phyloP scores from a whole-genome alignment of 1,140 invertebrate genomes.

The Sitobion miscanthi region DNA sequence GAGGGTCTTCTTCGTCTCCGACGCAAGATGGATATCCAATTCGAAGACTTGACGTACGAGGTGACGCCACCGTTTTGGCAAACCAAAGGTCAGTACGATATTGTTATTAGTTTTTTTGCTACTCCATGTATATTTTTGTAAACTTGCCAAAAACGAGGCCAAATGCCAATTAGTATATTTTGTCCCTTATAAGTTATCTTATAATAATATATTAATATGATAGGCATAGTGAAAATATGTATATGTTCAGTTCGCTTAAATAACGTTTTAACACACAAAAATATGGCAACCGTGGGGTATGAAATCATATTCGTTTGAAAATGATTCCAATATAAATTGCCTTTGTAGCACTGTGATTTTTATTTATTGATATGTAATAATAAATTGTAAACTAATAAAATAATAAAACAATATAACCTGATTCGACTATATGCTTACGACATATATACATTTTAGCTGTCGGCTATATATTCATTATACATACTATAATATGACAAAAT shows the following conservation, averaged over 20 bases:
- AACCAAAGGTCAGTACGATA: slow-evolving; percentile 49
- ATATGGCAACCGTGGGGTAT: too few relatives aligned
- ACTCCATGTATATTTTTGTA: not conserved
- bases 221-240: not conserved
- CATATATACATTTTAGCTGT: not conserved
- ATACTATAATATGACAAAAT: not conserved
- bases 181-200: not conserved
- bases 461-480: not conserved
- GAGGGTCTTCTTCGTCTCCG: not conserved
- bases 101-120: not conserved
- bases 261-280: not conserved
- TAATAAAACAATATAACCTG: not conserved
- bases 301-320: not conserved
- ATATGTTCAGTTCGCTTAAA: not conserved
- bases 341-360: not conserved
- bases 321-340: not conserved
- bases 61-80: slow-evolving; percentile 49
- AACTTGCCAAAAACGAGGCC: not conserved
- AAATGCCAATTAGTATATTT: not conserved
- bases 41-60: slow-evolving; percentile 57
- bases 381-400: not conserved
- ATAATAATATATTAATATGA: too few relatives aligned
- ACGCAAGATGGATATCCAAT: slow-evolving; percentile 57
- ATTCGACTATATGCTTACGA: too few relatives aligned
- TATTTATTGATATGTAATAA: not conserved